Base-by-base conservation (phyloP, 2,888 invertebrate genomes). In the Nymphalis polychloros region DNA sequence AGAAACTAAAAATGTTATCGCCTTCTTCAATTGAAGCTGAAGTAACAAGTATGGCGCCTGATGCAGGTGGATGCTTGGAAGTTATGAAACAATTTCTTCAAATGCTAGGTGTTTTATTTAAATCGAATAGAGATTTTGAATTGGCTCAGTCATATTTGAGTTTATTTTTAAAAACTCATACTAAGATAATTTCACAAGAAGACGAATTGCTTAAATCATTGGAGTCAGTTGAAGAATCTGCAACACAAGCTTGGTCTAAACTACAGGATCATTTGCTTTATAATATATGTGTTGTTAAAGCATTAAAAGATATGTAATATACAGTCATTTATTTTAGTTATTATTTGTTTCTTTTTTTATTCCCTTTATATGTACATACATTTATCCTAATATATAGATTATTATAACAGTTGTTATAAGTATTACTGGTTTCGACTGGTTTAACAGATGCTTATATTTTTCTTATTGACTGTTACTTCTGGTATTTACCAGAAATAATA, bases 1-100 rank as follows among this genome's bases (percentile, higher is more conserved):
- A 94, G 19, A 90, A 86, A 73, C 90, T 94, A 72, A 97, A 96
- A 82, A 84, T 89, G 1, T 85, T 97, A 75, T 95, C 97, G 0
- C 97, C 98, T 0, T 96, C 97, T 0, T 94, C 95, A 74, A 95
- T 98, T 31, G 98, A 99, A 85, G 94, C 96, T 63, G 98, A 99
- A 93, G 94, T 99, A 10, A 95, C 96, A 69, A 95, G 95, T 19
- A 89, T 99, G 78, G 93, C 95, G 27, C 95, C 96, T 0, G 95
- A 96, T 67, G 93, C 93, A 0, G 96, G 96, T 7, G 97, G 96
- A 0, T 95, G 96, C 0, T 80, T 94, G 8, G 89, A 93, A 41
- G 91, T 97, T 0, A 94, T 98, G 95, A 84, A 94, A 47, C 95
- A 96, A 76, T 98, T 98, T 88, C 87, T 98, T 65, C 93, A 94